Conservation (phyloP, 2,797 vertebrate genomes). For the Oophaga sylvatica region DNA sequence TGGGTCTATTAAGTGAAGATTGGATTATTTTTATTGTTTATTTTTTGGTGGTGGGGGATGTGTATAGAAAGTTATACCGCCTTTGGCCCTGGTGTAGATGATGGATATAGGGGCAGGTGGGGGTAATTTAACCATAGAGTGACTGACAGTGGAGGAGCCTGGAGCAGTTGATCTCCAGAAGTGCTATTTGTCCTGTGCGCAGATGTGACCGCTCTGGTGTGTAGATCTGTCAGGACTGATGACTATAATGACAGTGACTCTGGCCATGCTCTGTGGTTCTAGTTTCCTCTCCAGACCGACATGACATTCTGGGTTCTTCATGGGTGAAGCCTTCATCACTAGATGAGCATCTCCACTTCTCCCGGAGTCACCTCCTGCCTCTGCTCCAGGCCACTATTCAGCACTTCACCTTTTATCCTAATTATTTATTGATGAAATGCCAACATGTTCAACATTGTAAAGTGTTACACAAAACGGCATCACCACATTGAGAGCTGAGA, state of each 20-base stretch:
- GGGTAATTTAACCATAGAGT: neutral
- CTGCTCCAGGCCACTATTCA: conserved; percentile 14
- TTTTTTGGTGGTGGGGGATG: no score
- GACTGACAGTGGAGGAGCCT: neutral
- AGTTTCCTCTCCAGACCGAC: neutral
- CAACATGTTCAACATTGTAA: conserved; percentile 10
- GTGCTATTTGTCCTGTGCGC: neutral
- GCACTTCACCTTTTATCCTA: conserved; percentile 32
- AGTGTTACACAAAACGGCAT: conserved; percentile 5
- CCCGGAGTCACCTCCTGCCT: neutral
- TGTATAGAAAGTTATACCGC: neutral
- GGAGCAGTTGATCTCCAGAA: neutral
- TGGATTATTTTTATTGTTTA: neutral
- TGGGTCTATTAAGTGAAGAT: no score
- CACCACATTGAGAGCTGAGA: neutral
- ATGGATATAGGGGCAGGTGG: neutral
- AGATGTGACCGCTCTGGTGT: no score
- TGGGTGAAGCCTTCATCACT: neutral
- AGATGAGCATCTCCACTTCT: neutral
- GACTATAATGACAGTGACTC: neutral
- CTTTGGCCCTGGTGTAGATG: neutral
- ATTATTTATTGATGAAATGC: conserved; percentile 41
- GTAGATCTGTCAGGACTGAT: neutral
- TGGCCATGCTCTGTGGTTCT: neutral
- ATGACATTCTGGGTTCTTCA: neutral